Conservation (phyloP, 2,888 invertebrate species). For the Tiliacea citrago region DNA sequence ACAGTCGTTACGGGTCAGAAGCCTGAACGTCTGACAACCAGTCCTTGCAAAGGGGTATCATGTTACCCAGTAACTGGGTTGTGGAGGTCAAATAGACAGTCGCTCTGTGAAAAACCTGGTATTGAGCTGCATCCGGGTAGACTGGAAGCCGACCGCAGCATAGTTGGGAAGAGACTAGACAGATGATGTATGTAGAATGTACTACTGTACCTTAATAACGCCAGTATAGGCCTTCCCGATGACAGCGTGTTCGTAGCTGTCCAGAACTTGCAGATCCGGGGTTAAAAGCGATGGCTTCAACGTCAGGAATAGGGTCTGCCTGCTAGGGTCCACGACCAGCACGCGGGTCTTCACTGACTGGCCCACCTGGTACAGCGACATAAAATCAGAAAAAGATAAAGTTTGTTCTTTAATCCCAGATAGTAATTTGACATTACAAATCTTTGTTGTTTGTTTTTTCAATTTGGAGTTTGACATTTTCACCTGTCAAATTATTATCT, state of each 20-base stretch:
- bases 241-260: constrained; percentile 86
- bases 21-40: background rate
- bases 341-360: constrained; percentile 91
- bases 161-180: background rate
- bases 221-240: constrained; percentile 90
- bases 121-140: background rate
- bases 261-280: constrained; percentile 88
- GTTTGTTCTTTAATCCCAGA: too few species aligned
- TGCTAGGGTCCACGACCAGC: constrained; percentile 84
- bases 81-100: too few species aligned
- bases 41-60: background rate
- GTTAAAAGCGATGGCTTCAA: constrained; percentile 92
- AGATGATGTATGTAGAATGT: background rate
- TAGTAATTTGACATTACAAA: too few species aligned
- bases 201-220: constrained; percentile 85
- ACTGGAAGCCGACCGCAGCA: background rate
- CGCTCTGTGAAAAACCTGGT: too few species aligned
- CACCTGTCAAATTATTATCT: too few species aligned
- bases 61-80: background rate
- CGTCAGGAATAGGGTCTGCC: constrained; percentile 90
- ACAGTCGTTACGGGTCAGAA: background rate
- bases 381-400: background rate
- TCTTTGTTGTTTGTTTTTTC: too few species aligned
- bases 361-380: constrained; percentile 80
- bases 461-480: too few species aligned